Base-by-base conservation (phyloP, 2,888 invertebrate species). In the Plemyria rubiginata region DNA sequence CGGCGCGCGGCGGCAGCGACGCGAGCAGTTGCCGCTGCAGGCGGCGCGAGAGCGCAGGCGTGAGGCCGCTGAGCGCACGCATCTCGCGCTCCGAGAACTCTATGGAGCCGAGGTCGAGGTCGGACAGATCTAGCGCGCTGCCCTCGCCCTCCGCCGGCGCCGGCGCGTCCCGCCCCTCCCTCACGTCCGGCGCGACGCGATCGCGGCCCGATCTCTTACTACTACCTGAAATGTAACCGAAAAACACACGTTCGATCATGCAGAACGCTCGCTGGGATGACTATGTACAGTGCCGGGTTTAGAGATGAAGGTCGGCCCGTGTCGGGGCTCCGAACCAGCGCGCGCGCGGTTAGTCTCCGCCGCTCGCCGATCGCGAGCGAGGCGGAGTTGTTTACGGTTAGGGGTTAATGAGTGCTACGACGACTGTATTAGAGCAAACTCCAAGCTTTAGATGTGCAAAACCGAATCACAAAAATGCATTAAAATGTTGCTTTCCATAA, bases 11-110 rank as follows among this genome's bases (percentile, higher is more conserved):
- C 70, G 96, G 95, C 79, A 96, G 84, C 81, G 95, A 95, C 71
- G 95, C 95, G 62, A 96, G 89, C 73, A 96, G 89, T 84, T 96
- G 95, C 65, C 94, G 95, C 90, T 96, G 96, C 79, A 96, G 94
- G 46, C 95, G 94, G 74, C 95, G 94, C 70, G 96, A 95, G 74
- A 96, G 90, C 70, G 94, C 95, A 38, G 96, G 96, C 72, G 96
- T 96, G 71, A 96, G 93, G 72, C 94, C 95, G 28, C 95, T 95
- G 71, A 95, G 88, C 68, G 95, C 85, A 79, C 95, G 94, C 77
- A 95, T 90, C 91, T 96, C 96, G 79, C 94, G 94, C 85, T 96
- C 95, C 71, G 95, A 94, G 66, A 96, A 88, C 84, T 95, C 94
- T 75, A 96, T 92, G 74, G 95, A 94, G 78, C 95, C 95, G 75